Evolutionary conservation across 2,888 invertebrate species (phyloP), one percentile per base, ranked within the genome.

Genomic region (Chrysodeixis includens): DNA sequence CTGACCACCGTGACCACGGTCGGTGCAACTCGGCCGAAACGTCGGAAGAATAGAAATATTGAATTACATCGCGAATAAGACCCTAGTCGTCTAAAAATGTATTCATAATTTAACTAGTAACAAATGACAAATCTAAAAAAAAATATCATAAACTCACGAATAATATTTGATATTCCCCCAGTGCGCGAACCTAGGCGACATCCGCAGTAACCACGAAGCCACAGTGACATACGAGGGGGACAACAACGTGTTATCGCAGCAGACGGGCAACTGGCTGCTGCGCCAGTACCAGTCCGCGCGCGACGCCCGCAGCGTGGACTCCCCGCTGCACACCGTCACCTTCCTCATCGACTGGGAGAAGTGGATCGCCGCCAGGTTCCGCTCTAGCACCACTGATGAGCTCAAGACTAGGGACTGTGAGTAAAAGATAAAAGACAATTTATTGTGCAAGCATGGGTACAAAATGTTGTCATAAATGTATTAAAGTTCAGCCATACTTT

Each of bases 211-310:
- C 90, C 97, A 98, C 90, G 99, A 99, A 90, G 97, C 99, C 0
- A 97, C 97, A 49, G 97, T 98, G 62, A 99, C 99, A 0, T 98
- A 98, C 90, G 99, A 99, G 89, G 99, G 99, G 0, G 99, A 99
- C 92, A 99, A 99, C 93, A 98, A 98, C 90, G 98, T 99, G 22
- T 95, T 99, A 3, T 96, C 97, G 0, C 99, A 99, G 86, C 99
- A 99, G 90, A 97, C 98, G 0, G 97, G 98, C 84, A 99, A 98
- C 92, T 99, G 98, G 97, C 92, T 99, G 62, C 88, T 97, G 55
- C 91, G 97, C 0, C 97, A 97, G 86, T 97, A 96, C 96, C 93
- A 92, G 52, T 86, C 93, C 1, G 91, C 95, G 0, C 84, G 89
- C 20, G 75, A 86, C 2, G 95, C 95, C 0, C 91, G 91, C 49